Percentiles rank a stretch among this genome's conserved stretches.
Evolutionary conservation across 2,888 invertebrate species (phyloP).

Genomic region (Catocala nupta): DNA sequence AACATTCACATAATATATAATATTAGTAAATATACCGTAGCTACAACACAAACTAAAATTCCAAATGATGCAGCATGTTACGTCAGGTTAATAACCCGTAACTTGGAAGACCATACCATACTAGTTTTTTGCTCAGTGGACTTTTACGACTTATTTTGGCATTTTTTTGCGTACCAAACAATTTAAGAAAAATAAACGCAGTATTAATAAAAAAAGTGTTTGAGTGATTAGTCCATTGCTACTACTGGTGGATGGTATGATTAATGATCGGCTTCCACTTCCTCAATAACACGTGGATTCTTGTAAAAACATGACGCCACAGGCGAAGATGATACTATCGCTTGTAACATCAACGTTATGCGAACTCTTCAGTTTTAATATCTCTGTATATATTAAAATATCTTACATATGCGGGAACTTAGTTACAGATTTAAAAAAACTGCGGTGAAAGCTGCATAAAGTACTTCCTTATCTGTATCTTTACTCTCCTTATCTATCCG

Average conservation of each 20-base stretch:
- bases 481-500: no score
- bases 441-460: no score
- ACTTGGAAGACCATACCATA: constrained; percentile 19
- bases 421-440: no score
- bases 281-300: constrained; percentile 46
- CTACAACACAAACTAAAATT: constrained; percentile 29
- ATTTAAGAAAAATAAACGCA: constrained; percentile 45
- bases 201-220: constrained; percentile 29
- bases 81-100: constrained; percentile 45
- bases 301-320: constrained; percentile 44
- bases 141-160: constrained; percentile 41
- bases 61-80: constrained; percentile 29
- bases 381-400: no score
- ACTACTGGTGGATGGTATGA: constrained; percentile 50
- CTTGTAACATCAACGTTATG: constrained; percentile 22
- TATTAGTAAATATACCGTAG: constrained; percentile 15
- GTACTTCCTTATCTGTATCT: no score
- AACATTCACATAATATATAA: no score
- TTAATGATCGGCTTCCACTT: constrained; percentile 59
- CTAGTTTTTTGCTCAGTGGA: constrained; percentile 33
- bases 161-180: constrained; percentile 40
- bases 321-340: constrained; percentile 41
- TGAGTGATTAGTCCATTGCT: constrained; percentile 46
- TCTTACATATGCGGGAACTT: no score
- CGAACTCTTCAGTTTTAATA: constrained; percentile 3